A percentile compares a stretch with the other conserved stretches of the same genome.
Conservation (phyloP, 2,797 vertebrate species). For the Danio kyathit region DNA sequence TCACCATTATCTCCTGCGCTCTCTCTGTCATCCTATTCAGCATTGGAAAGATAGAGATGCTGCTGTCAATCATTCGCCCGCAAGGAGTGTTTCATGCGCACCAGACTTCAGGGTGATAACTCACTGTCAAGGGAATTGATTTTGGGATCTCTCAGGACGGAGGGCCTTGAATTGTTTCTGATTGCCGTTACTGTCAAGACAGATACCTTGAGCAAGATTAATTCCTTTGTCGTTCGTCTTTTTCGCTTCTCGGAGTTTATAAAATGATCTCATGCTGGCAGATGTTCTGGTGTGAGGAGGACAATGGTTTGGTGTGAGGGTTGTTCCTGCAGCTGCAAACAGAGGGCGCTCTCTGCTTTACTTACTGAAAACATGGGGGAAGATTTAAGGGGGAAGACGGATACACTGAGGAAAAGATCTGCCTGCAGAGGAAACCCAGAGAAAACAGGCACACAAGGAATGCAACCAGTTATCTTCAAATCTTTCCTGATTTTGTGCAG, state of each 20-base stretch:
- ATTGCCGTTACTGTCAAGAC: conserved; percentile 7
- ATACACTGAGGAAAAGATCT: conserved; percentile 30
- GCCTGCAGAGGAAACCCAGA: not conserved
- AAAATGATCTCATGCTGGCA: conserved; percentile 24
- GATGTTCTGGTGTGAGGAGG: conserved; percentile 4
- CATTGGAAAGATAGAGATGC: conserved; percentile 15
- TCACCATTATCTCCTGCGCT: conserved; percentile 9
- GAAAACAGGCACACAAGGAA: conserved; percentile 13
- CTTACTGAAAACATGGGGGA: conserved; percentile 5
- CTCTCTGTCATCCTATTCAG: not conserved
- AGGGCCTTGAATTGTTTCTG: conserved; percentile 33
- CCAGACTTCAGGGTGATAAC: conserved; percentile 8
- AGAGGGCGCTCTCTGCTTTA: conserved; percentile 66
- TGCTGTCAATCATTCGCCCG: not conserved
- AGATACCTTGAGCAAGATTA: conserved; percentile 27
- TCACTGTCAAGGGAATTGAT: conserved; percentile 44
- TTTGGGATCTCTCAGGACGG: conserved; percentile 3
- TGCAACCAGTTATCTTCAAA: conserved; percentile 10
- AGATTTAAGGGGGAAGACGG: conserved; percentile 22
- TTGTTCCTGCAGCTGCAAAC: conserved; percentile 51
- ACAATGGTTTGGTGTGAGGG: conserved; percentile 15
- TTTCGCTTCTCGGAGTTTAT: not conserved
- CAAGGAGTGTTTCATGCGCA: not conserved
- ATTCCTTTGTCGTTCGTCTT: not conserved
- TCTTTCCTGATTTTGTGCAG: conserved; percentile 1